These are phyloP conservation scores for Lepidurus couesii DNA, from an alignment of 1,140 invertebrate species.

Conservation along the genomic window DNA sequence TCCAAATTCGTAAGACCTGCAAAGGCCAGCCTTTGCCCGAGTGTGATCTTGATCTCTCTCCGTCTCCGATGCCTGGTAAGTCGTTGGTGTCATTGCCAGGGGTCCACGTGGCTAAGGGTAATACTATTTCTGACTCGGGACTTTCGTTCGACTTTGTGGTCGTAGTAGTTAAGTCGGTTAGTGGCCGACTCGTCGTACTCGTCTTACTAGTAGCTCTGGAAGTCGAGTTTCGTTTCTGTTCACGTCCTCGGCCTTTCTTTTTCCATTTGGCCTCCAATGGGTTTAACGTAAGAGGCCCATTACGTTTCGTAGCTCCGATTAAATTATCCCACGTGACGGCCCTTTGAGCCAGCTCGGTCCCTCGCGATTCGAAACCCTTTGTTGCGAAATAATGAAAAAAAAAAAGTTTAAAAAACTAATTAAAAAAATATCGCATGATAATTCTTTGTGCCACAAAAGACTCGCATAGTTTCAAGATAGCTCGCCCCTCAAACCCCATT, in stretches of 20 bases:
- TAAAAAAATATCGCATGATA: background rate
- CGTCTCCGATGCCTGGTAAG: background rate
- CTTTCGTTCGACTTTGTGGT: background rate
- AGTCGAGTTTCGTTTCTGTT: constrained; percentile 15
- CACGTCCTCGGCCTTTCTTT: constrained; percentile 9
- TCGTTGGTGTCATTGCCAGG: constrained; percentile 40
- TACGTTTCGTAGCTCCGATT: constrained; percentile 61
- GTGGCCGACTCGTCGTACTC: constrained; percentile 27
- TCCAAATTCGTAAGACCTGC: background rate
- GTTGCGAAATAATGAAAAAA: constrained; percentile 35
- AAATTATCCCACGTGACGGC: constrained; percentile 78
- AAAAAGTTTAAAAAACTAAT: constrained; percentile 23
- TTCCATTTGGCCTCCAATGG: constrained; percentile 45
- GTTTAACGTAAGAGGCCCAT: constrained; percentile 62
- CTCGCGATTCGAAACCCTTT: constrained; percentile 82
- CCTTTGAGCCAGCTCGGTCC: constrained; percentile 68
- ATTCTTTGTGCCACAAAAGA: background rate
- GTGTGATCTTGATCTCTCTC: background rate
- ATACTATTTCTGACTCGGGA: background rate
- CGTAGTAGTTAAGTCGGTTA: background rate
- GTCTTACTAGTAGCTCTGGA: constrained; percentile 27
- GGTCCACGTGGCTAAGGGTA: constrained; percentile 43
- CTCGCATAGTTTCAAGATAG: background rate
- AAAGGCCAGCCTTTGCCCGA: background rate
- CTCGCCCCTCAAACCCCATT: background rate